Base-by-base conservation (phyloP, 2,888 invertebrate genomes). In the Oscheius myriophilus region DNA sequence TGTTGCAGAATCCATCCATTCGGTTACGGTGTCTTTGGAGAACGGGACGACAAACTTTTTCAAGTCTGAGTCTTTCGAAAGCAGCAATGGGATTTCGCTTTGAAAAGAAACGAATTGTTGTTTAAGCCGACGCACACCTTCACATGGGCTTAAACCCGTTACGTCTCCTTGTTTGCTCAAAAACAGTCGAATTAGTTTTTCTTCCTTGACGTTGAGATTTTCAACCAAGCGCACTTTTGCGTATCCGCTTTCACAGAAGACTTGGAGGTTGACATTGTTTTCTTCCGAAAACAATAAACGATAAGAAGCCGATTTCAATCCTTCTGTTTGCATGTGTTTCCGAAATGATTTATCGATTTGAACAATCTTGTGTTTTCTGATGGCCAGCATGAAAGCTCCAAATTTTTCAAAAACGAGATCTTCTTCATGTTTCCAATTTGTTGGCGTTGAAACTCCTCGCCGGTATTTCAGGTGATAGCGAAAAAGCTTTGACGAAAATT, bases 191-290 rank as follows among this genome's bases (percentile, higher is more conserved):
- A 11, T 18, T 42, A 26, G 41, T 0, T 9, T 18, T 9, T 6
- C 33, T 4, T 23, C 26, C 11, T 25, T 1, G 2, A 23, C 18
- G 42, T 64, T 64, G 18, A 64, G 11, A 53, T 52, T 64, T 39
- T 64, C 64, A 2, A 64, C 53, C 23, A 53, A 53, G 0, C 64
- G 64, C 64, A 64, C 53, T 23, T 64, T 42, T 26, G 52, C 51
- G 43, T 42, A 53, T 0, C 64, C 64, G 41, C 64, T 51, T 4
- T 49, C 49, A 2, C 64, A 14, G 11, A 64, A 64, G 25, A 64
- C 41, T 43, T 64, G 64, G 1, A 64, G 1, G 3, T 64, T 64
- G 41, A 53, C 53, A 4, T 64, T 21, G n/a, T 53, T 23, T 16
- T 64, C 6, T 12, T 64, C 64, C 0, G 64, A 25, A 2, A 64